Evolutionary conservation across 2,888 invertebrate genomes (phyloP).

Genomic region (Tenthredo mesomela): DNA sequence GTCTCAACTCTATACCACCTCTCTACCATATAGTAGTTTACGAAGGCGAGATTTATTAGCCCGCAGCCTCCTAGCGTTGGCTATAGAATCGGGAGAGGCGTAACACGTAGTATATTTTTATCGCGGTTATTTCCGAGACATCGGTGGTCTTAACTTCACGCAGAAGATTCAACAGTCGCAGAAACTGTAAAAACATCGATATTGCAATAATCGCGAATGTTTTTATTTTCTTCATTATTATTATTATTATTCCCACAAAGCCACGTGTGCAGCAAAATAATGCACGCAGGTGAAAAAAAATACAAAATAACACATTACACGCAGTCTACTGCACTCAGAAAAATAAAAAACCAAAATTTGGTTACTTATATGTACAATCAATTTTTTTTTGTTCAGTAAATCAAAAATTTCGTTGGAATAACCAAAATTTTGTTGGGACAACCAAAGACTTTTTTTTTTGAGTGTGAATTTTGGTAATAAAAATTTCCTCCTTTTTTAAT

Average conservation of each 20-base stretch:
- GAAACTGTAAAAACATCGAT: conserved; percentile 23
- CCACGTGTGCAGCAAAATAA: not conserved
- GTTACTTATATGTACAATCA: too few species aligned
- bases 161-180: conserved; percentile 1
- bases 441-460: too few species aligned
- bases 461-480: too few species aligned
- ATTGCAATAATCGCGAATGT: conserved; percentile 7
- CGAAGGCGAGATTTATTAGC: conserved; percentile 38
- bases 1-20: conserved; percentile 8
- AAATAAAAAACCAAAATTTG: too few species aligned
- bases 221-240: not conserved
- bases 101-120: conserved; percentile 51
- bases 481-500: not conserved
- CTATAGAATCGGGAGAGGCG: conserved; percentile 20
- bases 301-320: not conserved
- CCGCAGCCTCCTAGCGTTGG: conserved; percentile 40
- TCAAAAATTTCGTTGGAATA: too few species aligned
- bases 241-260: too few species aligned
- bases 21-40: conserved; percentile 19
- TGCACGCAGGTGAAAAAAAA: not conserved
- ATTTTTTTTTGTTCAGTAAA: too few species aligned
- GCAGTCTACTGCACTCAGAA: too few species aligned
- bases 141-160: not conserved
- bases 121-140: conserved; percentile 48
- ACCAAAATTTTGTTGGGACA: too few species aligned